phyloP scores from a whole-genome alignment of 2,888 invertebrate species.

The Morpho deidamia region DNA sequence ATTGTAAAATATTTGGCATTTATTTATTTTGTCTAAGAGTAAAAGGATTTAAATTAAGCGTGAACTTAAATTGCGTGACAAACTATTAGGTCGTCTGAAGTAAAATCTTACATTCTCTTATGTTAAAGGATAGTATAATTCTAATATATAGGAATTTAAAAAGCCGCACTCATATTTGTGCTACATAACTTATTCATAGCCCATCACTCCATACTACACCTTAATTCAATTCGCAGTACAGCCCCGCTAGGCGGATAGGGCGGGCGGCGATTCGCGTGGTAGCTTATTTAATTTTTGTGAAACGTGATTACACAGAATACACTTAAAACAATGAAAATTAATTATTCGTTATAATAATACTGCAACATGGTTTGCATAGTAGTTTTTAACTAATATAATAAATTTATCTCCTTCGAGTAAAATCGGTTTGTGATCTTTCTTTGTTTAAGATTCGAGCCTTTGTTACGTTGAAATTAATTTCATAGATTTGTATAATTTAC shows the following conservation, averaged over 20 bases:
- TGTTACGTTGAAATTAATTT: background rate
- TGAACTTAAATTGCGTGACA: no score
- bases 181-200: slow-evolving; percentile 2
- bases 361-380: no score
- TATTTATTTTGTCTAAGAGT: no score
- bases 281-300: background rate
- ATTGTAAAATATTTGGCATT: no score
- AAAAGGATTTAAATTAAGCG: no score
- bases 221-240: slow-evolving; percentile 29
- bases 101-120: no score
- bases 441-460: slow-evolving; percentile 27
- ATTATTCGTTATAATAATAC: no score
- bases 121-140: no score
- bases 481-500: no score
- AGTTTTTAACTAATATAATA: no score
- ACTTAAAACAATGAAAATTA: background rate
- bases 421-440: slow-evolving; percentile 36
- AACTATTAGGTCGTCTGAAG: no score
- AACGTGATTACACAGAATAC: background rate
- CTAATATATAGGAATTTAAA: no score
- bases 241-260: slow-evolving; percentile 37
- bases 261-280: slow-evolving; percentile 30
- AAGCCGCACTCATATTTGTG: background rate
- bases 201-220: slow-evolving; percentile 1
- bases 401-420: background rate